Evolutionary conservation across 2,888 invertebrate genomes (phyloP).

Genomic region (Reticulitermes lucifugus): DNA sequence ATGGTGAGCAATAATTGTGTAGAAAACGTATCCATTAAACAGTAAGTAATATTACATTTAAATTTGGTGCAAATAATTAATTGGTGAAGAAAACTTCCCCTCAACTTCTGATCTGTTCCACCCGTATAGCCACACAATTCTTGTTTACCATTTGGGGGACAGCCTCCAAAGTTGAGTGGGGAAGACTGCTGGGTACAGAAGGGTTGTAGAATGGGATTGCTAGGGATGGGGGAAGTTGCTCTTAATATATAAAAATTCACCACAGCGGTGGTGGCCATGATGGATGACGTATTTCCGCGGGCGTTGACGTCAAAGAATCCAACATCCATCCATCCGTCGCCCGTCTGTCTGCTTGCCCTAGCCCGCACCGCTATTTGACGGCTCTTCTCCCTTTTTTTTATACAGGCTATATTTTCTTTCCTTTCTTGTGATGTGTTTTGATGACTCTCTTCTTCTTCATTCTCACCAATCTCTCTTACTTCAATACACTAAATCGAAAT

Average conservation of each 20-base stretch:
- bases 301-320: conserved; percentile 48
- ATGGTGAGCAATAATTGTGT: too few species aligned
- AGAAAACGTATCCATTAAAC: too few species aligned
- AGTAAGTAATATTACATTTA: too few species aligned
- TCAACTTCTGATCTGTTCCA: too few species aligned
- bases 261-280: conserved; percentile 40
- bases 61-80: too few species aligned
- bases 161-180: not conserved
- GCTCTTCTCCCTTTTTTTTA: conserved; percentile 22
- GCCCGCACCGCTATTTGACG: conserved; percentile 15
- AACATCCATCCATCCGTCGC: conserved; percentile 43
- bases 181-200: not conserved
- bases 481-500: not conserved
- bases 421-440: conserved; percentile 19
- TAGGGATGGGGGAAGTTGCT: conserved; percentile 17
- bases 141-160: not conserved
- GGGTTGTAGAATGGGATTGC: not conserved
- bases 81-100: too few species aligned
- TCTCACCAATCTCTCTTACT: conserved; percentile 6
- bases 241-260: conserved; percentile 43
- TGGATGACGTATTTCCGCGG: conserved; percentile 48
- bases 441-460: conserved; percentile 17
- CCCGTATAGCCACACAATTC: not conserved
- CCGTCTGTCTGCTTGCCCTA: conserved; percentile 6
- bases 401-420: conserved; percentile 12